Evolutionary conservation across 2,888 invertebrate species (phyloP).

Genomic region (Strigamia crassipes): DNA sequence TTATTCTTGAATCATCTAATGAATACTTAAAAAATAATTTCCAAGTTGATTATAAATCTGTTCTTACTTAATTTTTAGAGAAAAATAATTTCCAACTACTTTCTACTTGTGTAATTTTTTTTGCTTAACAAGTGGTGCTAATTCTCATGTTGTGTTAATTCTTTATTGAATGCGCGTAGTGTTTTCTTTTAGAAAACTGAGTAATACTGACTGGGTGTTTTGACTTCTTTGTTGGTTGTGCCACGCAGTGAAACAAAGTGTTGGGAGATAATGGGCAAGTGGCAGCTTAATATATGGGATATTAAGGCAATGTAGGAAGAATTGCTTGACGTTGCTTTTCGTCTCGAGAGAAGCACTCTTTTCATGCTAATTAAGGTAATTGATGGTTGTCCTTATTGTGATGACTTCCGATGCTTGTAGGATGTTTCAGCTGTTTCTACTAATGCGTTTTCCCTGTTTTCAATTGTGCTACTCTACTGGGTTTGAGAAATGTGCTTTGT

Average conservation of each 20-base stretch:
- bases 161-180: too few species aligned
- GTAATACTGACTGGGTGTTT: too few species aligned
- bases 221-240: background rate
- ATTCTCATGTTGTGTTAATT: too few species aligned
- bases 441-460: slow-evolving; percentile 13
- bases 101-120: too few species aligned
- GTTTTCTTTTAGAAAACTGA: too few species aligned
- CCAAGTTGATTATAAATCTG: too few species aligned
- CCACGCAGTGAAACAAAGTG: background rate
- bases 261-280: background rate
- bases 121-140: too few species aligned
- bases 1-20: too few species aligned
- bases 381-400: slow-evolving; percentile 21
- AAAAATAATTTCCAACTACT: too few species aligned
- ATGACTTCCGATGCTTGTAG: slow-evolving; percentile 11
- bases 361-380: slow-evolving; percentile 16
- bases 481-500: background rate
- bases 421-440: slow-evolving; percentile 16
- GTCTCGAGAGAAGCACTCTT: background rate
- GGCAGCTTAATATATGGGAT: background rate
- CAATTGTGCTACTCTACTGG: background rate
- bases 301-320: background rate
- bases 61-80: too few species aligned
- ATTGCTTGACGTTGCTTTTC: background rate
- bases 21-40: too few species aligned